Conservation (phyloP, 2,888 invertebrate species). For the Cephus sareptanus region DNA sequence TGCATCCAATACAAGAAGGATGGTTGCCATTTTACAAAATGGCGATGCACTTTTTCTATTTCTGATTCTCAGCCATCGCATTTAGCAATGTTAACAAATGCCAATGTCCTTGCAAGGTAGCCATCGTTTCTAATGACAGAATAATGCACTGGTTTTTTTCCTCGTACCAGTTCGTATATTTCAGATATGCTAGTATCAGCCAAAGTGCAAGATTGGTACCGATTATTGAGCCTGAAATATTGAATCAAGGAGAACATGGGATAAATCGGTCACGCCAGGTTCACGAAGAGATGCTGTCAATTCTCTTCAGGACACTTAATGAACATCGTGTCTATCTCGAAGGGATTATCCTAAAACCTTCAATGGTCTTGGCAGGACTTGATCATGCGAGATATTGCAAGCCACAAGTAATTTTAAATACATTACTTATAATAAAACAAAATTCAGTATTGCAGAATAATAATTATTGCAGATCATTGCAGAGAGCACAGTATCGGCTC, state of each 20-base stretch:
- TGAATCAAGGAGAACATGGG: slow-evolving; percentile 72
- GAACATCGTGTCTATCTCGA: slow-evolving; percentile 97
- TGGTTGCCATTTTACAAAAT: slow-evolving; percentile 75
- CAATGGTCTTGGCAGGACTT: slow-evolving; percentile 92
- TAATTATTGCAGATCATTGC: slow-evolving; percentile 76
- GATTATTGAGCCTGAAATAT: slow-evolving; percentile 75
- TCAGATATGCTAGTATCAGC: slow-evolving; percentile 71
- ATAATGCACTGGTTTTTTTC: neutral
- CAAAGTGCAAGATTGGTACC: slow-evolving; percentile 75
- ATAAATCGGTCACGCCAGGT: slow-evolving; percentile 71
- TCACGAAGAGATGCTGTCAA: slow-evolving; percentile 46
- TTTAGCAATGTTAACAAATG: slow-evolving; percentile 71
- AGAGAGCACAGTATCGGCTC: slow-evolving; percentile 88
- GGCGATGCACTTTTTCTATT: slow-evolving; percentile 73
- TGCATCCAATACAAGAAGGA: slow-evolving; percentile 73
- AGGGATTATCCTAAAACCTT: slow-evolving; percentile 95
- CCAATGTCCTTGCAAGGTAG: slow-evolving; percentile 71
- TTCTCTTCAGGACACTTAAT: slow-evolving; percentile 74
- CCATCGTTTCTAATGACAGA: neutral
- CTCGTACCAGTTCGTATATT: neutral
- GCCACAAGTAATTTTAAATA: slow-evolving; percentile 29
- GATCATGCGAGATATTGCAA: slow-evolving; percentile 33
- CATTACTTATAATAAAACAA: neutral
- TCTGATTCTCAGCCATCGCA: slow-evolving; percentile 70
- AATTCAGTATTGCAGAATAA: neutral